Evolutionary conservation across 2,888 invertebrate species (phyloP).

Genomic region (Tipula vernalis): DNA sequence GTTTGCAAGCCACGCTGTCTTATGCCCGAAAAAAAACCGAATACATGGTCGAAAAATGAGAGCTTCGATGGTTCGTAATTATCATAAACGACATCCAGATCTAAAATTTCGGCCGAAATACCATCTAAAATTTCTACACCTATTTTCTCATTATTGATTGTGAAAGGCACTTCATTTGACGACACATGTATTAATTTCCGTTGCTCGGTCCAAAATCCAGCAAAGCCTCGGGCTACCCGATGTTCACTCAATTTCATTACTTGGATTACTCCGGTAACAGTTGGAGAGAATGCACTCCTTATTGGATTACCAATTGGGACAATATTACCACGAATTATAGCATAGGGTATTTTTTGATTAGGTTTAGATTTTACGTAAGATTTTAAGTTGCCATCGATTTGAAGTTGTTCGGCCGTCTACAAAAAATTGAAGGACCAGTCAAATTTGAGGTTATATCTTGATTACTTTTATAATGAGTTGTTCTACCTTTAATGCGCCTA

Average conservation of each 20-base stretch:
- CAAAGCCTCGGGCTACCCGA: conserved; percentile 65
- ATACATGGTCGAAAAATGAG: conserved; percentile 64
- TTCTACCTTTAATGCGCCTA: conserved; percentile 55
- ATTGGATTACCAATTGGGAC: conserved; percentile 64
- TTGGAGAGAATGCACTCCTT: conserved; percentile 56
- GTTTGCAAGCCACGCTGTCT: conserved; percentile 73
- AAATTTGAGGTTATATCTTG: conserved; percentile 9
- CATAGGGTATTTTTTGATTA: conserved; percentile 55
- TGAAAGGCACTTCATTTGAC: conserved; percentile 69
- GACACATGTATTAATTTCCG: conserved; percentile 66
- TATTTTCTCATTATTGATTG: conserved; percentile 46
- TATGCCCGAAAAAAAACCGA: conserved; percentile 76
- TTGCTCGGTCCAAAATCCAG: conserved; percentile 80
- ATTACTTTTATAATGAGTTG: conserved; percentile 6
- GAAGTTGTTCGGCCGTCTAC: conserved; percentile 56
- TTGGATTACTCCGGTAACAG: conserved; percentile 66
- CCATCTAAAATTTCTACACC: conserved; percentile 66
- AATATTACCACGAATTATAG: conserved; percentile 61
- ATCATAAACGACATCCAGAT: conserved; percentile 72
- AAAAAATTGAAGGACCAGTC: conserved; percentile 16
- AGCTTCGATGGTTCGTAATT: conserved; percentile 67
- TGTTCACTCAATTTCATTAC: conserved; percentile 70
- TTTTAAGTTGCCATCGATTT: conserved; percentile 50
- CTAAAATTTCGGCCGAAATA: conserved; percentile 56
- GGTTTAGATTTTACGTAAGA: conserved; percentile 48